These are phyloP conservation scores for Hofmannophila pseudospretella DNA, from an alignment of 2,888 invertebrate genomes.

Conservation along the genomic window DNA sequence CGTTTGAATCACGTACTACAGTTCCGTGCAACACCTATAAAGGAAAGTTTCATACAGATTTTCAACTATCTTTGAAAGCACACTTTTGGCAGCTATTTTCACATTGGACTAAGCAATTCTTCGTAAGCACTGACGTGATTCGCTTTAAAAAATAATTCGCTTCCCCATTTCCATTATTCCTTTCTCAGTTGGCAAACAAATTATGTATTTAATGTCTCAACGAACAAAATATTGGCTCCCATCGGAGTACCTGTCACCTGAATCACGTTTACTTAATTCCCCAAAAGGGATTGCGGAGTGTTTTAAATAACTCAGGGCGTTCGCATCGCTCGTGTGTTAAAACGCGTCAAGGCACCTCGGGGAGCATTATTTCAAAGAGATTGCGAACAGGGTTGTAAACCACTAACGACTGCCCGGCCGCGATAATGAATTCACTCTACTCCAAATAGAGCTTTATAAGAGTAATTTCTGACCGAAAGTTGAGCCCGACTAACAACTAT, in stretches of 20 bases:
- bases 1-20: too few relatives aligned
- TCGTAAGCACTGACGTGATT: too few relatives aligned
- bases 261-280: conserved; percentile 4
- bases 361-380: conserved; percentile 68
- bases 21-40: too few relatives aligned
- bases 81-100: too few relatives aligned
- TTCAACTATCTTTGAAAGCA: too few relatives aligned
- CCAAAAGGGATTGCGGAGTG: conserved; percentile 5
- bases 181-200: too few relatives aligned
- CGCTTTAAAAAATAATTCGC: too few relatives aligned
- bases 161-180: too few relatives aligned
- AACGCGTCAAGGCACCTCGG: conserved; percentile 41
- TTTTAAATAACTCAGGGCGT: conserved; percentile 11
- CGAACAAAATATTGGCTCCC: not conserved
- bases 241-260: not conserved
- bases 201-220: too few relatives aligned
- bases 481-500: too few relatives aligned
- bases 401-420: conserved; percentile 67
- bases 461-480: conserved; percentile 8
- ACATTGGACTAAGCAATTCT: too few relatives aligned
- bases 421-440: conserved; percentile 67
- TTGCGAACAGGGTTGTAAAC: conserved; percentile 62
- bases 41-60: too few relatives aligned
- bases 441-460: conserved; percentile 28
- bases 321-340: conserved; percentile 18